phyloP scores from a whole-genome alignment of 1,140 invertebrate genomes.

The Nephila pilipes region DNA sequence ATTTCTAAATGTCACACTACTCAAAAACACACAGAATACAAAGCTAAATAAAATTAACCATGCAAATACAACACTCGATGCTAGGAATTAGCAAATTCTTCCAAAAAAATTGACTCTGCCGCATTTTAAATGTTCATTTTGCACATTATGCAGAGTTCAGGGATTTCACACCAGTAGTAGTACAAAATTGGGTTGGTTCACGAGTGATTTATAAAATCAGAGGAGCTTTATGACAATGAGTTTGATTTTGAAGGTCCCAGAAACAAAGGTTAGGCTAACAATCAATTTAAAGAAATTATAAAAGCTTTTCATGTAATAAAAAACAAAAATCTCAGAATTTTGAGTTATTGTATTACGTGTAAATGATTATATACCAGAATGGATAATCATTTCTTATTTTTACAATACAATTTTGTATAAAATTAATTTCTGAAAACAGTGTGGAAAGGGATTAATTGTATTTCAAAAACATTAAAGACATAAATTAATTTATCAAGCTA shows the following conservation, averaged over 20 bases:
- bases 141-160: constrained; percentile 1
- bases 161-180: neutral
- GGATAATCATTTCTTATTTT: too few relatives aligned
- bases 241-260: neutral
- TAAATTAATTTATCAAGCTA: too few relatives aligned
- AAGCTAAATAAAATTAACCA: neutral
- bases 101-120: neutral
- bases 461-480: too few relatives aligned
- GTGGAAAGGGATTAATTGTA: too few relatives aligned
- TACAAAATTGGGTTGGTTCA: neutral
- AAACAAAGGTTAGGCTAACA: neutral
- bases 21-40: constrained; percentile 24
- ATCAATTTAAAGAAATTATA: too few relatives aligned
- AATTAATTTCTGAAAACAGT: too few relatives aligned
- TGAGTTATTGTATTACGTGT: too few relatives aligned
- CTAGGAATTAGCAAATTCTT: neutral
- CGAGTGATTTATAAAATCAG: neutral
- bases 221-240: neutral
- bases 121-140: neutral
- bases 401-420: too few relatives aligned
- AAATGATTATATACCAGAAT: too few relatives aligned
- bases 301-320: too few relatives aligned
- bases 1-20: neutral
- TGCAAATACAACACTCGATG: neutral
- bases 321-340: too few relatives aligned